Percentiles rank a stretch among this genome's conserved stretches.
These are phyloP conservation scores for Campoletis sonorensis DNA, from an alignment of 1,140 invertebrate species.

Conservation along the genomic window DNA sequence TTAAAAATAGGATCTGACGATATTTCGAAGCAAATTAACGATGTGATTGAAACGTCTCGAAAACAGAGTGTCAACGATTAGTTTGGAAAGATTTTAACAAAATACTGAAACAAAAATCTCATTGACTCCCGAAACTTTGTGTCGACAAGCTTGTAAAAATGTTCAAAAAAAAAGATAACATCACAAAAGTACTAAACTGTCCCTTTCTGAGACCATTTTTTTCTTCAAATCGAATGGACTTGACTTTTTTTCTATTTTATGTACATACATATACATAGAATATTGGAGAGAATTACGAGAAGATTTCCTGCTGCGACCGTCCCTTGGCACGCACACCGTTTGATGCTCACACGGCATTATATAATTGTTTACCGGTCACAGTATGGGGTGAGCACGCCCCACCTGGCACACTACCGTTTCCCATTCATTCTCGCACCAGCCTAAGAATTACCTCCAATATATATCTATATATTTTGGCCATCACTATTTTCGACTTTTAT, in stretches of 20 bases:
- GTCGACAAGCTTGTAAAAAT: too few species aligned
- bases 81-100: too few species aligned
- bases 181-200: background rate
- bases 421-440: conserved; percentile 60
- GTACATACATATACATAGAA: background rate
- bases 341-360: conserved; percentile 59
- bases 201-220: background rate
- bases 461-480: conserved; percentile 33
- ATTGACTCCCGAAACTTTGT: too few species aligned
- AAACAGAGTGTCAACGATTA: too few species aligned
- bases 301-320: conserved; percentile 19
- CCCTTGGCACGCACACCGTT: conserved; percentile 35
- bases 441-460: background rate
- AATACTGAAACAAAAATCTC: too few species aligned
- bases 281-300: background rate
- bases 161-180: background rate
- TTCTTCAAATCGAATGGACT: conserved; percentile 27
- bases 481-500: conserved; percentile 44
- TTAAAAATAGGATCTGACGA: too few species aligned
- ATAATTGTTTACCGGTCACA: conserved; percentile 66
- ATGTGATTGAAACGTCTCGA: too few species aligned
- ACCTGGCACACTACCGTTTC: conserved; percentile 64
- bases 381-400: conserved; percentile 63
- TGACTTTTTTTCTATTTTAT: conserved; percentile 9
- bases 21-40: too few species aligned